phyloP scores from a whole-genome alignment of 1,140 invertebrate genomes.

The Drosophila repletoides region DNA sequence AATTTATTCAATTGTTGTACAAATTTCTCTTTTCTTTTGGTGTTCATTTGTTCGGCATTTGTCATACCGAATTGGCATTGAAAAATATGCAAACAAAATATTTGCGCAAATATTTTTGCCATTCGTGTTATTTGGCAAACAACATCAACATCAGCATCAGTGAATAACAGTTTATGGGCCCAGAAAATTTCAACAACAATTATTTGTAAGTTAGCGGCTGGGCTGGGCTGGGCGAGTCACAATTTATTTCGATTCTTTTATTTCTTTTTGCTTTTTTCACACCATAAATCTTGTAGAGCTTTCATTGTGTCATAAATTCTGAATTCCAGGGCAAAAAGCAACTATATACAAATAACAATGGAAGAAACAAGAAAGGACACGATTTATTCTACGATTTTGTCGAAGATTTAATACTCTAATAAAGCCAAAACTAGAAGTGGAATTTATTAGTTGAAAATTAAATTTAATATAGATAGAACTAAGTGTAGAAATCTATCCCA shows the following conservation, averaged over 20 bases:
- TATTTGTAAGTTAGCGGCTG: slow-evolving; percentile 62
- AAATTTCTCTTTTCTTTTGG: too few species aligned
- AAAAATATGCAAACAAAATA: slow-evolving; percentile 46
- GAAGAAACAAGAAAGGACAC: not conserved
- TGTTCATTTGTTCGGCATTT: slow-evolving; percentile 34
- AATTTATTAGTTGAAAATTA: too few species aligned
- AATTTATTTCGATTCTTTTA: not conserved
- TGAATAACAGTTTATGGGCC: slow-evolving; percentile 21
- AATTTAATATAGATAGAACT: too few species aligned
- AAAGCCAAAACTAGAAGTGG: too few species aligned
- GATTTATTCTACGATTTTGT: too few species aligned
- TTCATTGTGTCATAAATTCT: slow-evolving; percentile 68
- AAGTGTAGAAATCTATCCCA: too few species aligned
- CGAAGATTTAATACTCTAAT: too few species aligned
- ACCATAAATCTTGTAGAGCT: slow-evolving; percentile 66
- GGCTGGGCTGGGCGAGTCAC: slow-evolving; percentile 11
- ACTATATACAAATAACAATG: not conserved
- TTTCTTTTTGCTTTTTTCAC: slow-evolving; percentile 21
- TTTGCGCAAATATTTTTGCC: slow-evolving; percentile 32
- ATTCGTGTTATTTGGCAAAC: slow-evolving; percentile 34
- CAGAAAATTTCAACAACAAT: slow-evolving; percentile 50
- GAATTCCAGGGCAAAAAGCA: slow-evolving; percentile 42
- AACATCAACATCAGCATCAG: slow-evolving; percentile 36
- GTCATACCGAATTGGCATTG: slow-evolving; percentile 34
- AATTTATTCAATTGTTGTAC: too few species aligned